These are phyloP conservation scores for Mesocentrotus franciscanus DNA, from an alignment of 53 echinoderm and acorn worm genomes.

Conservation along the genomic window DNA sequence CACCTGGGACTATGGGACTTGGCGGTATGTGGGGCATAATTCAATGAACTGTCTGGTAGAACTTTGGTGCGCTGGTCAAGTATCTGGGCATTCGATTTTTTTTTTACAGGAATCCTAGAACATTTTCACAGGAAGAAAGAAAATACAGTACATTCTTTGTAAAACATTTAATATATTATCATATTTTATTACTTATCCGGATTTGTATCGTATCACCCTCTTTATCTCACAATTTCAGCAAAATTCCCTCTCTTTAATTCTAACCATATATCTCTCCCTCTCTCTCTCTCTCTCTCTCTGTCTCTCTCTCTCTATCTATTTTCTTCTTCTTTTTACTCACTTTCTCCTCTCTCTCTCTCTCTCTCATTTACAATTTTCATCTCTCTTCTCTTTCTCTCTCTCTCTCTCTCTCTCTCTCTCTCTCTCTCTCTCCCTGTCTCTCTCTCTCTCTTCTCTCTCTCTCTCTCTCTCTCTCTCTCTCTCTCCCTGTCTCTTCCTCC, in stretches of 20 bases:
- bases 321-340: no score
- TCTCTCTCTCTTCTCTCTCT: not conserved
- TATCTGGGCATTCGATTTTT: not conserved
- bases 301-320: not conserved
- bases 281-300: not conserved
- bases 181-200: no score
- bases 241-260: no score
- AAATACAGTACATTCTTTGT: not conserved
- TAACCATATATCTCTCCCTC: no score
- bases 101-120: no score
- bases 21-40: constrained; percentile 2
- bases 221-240: no score
- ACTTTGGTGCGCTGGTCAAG: not conserved
- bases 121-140: not conserved
- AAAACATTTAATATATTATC: not conserved
- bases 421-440: not conserved
- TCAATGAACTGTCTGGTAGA: not conserved
- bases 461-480: not conserved
- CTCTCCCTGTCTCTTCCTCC: no score
- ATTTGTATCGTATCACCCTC: no score
- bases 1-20: constrained; percentile 24
- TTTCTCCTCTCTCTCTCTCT: not conserved
- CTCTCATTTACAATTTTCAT: no score
- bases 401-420: not conserved
- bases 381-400: not conserved